phyloP scores from a whole-genome alignment of 2,888 invertebrate species.

The Marronus borbonicus region DNA sequence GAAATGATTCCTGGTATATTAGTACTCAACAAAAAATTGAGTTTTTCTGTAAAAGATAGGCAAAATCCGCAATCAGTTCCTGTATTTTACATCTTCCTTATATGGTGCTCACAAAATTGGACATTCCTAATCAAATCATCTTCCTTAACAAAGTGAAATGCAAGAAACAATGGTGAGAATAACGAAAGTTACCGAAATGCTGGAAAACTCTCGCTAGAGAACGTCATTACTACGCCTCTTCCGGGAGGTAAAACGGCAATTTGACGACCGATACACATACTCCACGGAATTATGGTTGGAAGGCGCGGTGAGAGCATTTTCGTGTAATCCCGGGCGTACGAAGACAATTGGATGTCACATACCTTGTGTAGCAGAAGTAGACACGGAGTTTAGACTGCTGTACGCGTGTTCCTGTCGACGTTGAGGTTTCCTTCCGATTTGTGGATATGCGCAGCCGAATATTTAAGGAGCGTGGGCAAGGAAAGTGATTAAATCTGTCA shows the following conservation, averaged over 20 bases:
- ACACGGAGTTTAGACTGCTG: slow-evolving; percentile 10
- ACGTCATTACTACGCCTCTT: slow-evolving; percentile 17
- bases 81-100: background rate
- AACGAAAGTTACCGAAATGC: slow-evolving; percentile 8
- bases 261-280: slow-evolving; percentile 15
- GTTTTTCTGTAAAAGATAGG: too few relatives aligned
- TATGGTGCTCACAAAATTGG: background rate
- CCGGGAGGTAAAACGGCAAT: slow-evolving; percentile 6
- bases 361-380: background rate
- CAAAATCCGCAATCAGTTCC: too few relatives aligned
- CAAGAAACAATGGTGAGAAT: background rate
- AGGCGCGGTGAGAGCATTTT: slow-evolving; percentile 29
- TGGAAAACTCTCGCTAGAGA: background rate
- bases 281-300: slow-evolving; percentile 8
- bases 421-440: background rate
- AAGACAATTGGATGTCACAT: slow-evolving; percentile 9
- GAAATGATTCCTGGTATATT: too few relatives aligned
- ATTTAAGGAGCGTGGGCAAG: too few relatives aligned
- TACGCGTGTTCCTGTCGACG: slow-evolving; percentile 2
- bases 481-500: too few relatives aligned
- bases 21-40: too few relatives aligned
- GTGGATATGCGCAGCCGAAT: background rate
- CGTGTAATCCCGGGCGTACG: slow-evolving; percentile 22
- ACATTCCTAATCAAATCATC: background rate
- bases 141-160: slow-evolving; percentile 7